Evolutionary conservation across 2,888 invertebrate genomes (phyloP).

Genomic region (Stenurella melanura): DNA sequence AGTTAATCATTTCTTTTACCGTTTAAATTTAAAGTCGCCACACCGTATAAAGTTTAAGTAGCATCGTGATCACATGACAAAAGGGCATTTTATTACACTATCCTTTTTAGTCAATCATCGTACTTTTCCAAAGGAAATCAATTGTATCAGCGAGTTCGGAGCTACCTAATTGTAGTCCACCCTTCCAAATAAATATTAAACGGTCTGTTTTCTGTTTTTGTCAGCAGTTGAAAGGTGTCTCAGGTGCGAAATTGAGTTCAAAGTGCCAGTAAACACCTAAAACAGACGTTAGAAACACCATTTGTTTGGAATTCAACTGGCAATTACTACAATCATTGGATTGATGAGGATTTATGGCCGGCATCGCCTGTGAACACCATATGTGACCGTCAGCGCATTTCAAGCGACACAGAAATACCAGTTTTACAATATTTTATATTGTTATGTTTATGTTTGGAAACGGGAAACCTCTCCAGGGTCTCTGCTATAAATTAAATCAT

Average conservation of each 20-base stretch:
- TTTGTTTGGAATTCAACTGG: slow-evolving; percentile 58
- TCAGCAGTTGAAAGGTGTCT: slow-evolving; percentile 43
- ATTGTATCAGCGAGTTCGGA: background rate
- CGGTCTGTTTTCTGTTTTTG: background rate
- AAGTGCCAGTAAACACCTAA: slow-evolving; percentile 64
- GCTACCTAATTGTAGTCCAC: background rate
- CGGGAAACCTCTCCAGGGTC: background rate
- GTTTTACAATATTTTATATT: slow-evolving; percentile 51
- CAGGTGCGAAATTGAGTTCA: slow-evolving; percentile 61
- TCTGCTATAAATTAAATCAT: slow-evolving; percentile 7
- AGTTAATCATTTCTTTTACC: too few relatives aligned
- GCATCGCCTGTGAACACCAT: slow-evolving; percentile 52
- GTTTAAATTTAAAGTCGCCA: too few relatives aligned
- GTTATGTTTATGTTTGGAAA: slow-evolving; percentile 18
- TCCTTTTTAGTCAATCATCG: background rate
- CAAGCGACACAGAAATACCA: slow-evolving; percentile 45
- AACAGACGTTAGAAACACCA: slow-evolving; percentile 62
- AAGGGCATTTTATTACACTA: too few relatives aligned
- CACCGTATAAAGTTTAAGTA: too few relatives aligned
- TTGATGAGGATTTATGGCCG: slow-evolving; percentile 58
- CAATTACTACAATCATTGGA: slow-evolving; percentile 58
- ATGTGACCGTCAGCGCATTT: slow-evolving; percentile 46
- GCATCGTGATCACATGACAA: too few relatives aligned
- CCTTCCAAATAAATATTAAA: background rate
- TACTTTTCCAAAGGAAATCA: background rate